These are phyloP conservation scores for Argyresthia goedartella DNA, from an alignment of 2,888 invertebrate genomes.

Conservation along the genomic window DNA sequence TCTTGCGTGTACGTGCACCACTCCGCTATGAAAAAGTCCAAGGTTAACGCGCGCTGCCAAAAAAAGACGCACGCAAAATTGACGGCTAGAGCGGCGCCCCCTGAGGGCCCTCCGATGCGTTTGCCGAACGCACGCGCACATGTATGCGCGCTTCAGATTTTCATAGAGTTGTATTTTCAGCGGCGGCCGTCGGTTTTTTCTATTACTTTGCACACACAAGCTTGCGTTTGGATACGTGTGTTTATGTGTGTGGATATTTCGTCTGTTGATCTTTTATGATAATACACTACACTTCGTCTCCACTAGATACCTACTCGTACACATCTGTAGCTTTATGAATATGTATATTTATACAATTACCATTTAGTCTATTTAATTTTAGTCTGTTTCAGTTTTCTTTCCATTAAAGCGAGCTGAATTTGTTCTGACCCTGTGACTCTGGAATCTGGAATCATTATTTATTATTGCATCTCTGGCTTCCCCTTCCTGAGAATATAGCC, in stretches of 20 bases:
- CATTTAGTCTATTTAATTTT: too few relatives aligned
- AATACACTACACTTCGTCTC: too few relatives aligned
- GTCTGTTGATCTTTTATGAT: too few relatives aligned
- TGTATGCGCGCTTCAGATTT: constrained; percentile 18
- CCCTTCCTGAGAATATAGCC: background rate
- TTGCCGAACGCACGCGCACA: constrained; percentile 42
- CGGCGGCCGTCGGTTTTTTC: background rate
- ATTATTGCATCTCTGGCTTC: background rate
- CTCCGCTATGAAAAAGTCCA: constrained; percentile 68
- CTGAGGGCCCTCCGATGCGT: constrained; percentile 34
- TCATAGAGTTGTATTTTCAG: constrained; percentile 4
- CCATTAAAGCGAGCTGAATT: too few relatives aligned
- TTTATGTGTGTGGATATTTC: background rate
- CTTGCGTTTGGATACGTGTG: background rate
- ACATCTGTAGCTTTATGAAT: background rate
- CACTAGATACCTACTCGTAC: background rate
- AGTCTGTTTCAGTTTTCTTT: too few relatives aligned
- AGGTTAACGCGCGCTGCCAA: constrained; percentile 70
- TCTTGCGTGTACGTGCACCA: constrained; percentile 66
- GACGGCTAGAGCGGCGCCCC: constrained; percentile 62
- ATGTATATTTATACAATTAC: background rate
- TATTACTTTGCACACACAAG: background rate
- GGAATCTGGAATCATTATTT: background rate
- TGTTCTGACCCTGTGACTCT: background rate
- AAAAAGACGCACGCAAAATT: constrained; percentile 70